A percentile compares a stretch with the other conserved stretches of the same genome.
Evolutionary conservation across 2,888 invertebrate species (phyloP).

Genomic region (Clepsis dumicolana): DNA sequence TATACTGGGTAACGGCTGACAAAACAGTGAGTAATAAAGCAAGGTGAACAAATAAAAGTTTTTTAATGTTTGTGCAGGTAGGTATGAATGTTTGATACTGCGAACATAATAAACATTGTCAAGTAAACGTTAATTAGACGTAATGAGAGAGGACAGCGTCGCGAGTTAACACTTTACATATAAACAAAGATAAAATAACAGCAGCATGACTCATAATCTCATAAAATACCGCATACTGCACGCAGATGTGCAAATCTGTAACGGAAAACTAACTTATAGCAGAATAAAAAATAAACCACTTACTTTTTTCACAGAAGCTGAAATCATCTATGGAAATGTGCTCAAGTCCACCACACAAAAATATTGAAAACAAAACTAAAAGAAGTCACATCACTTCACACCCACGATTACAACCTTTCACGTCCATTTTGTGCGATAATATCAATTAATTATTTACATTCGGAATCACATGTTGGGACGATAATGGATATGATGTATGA

Average conservation of each 20-base stretch:
- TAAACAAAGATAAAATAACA: constrained; percentile 37
- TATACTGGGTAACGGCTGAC: not conserved
- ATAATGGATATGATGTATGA: constrained; percentile 45
- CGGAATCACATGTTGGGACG: constrained; percentile 73
- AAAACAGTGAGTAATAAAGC: not conserved
- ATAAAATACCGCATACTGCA: constrained; percentile 40
- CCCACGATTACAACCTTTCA: constrained; percentile 69
- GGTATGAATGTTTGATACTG: not conserved
- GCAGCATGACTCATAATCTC: constrained; percentile 32
- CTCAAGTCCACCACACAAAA: constrained; percentile 41
- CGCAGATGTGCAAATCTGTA: constrained; percentile 45
- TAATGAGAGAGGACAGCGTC: constrained; percentile 27
- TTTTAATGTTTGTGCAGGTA: not conserved
- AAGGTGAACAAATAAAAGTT: no score
- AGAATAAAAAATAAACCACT: constrained; percentile 47
- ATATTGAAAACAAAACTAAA: constrained; percentile 50
- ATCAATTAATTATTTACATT: constrained; percentile 76
- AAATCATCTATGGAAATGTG: constrained; percentile 33
- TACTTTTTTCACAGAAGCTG: constrained; percentile 40
- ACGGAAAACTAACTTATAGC: constrained; percentile 31
- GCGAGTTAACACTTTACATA: constrained; percentile 26
- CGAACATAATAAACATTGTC: constrained; percentile 22
- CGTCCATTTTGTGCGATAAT: constrained; percentile 75
- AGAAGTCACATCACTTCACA: constrained; percentile 67
- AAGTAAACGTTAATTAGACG: constrained; percentile 23